Base-by-base conservation (phyloP, 23 tunicate species). In the Aplidium turbinatum region DNA sequence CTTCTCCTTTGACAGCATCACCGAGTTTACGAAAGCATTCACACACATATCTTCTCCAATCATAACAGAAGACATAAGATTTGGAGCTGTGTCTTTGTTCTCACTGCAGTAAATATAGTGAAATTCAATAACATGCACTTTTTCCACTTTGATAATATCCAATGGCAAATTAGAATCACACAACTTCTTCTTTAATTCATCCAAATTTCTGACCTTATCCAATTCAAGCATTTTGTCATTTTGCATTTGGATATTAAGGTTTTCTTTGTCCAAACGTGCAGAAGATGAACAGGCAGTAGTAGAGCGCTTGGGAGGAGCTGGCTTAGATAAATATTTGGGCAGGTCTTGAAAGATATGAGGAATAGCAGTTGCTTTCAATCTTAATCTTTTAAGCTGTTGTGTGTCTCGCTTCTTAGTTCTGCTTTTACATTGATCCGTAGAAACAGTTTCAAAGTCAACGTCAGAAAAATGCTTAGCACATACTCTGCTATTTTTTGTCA, bases 391-490 rank as follows among this genome's bases (percentile, higher is more conserved):
- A 5, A 60, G 67, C 31, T 25, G 35, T 60, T n/a, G 35, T 24
- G 34, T 26, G 11, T 60, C 67, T 60, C 67, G 30, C 31, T 60
- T 60, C 5, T 60, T 11, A 5, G 6, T 36, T 4, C 67, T 26
- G n/a, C 67, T 60, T 60, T 60, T 26, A n/a, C 36, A 27, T 60
- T 60, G 9, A 7, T 60, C 35, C 9, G 36, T 60, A 11, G 67
- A 60, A 24, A 23, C n/a, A 11, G 36, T 60, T 30, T 60, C 67
- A 60, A 60, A 60, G n/a, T 60, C 36, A 60, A 5, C 36, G 4
- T 60, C 36, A 25, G 6, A 4, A 60, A 60, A 60, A 29, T 60
- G 67, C 35, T 60, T 60, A 3, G 67, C 67, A 60, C 67, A 60
- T 28, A 60, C 31, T 25, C 35, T 3, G n/a, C 38, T 27, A 25